Evolutionary conservation across 1,140 invertebrate species (phyloP).

Genomic region (Hylyphantes graminicola): DNA sequence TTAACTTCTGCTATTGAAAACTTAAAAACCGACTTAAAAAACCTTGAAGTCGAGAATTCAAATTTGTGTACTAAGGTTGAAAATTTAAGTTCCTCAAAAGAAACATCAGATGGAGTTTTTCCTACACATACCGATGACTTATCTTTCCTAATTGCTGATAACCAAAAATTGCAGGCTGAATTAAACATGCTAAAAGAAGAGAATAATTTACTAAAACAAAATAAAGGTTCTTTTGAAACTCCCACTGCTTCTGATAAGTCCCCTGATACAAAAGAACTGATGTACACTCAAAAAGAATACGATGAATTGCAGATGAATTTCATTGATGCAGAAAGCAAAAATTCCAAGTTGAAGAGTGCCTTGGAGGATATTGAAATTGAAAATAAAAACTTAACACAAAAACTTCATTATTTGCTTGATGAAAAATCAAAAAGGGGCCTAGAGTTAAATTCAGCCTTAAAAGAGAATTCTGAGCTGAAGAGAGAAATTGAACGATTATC

Average conservation of each 20-base stretch:
- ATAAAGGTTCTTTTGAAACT: not conserved
- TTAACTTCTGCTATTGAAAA: constrained; percentile 28
- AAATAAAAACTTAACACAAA: constrained; percentile 11
- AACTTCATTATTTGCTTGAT: not conserved
- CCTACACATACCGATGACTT: constrained; percentile 5
- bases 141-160: constrained; percentile 28
- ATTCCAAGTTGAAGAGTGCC: not conserved
- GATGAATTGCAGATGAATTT: not conserved
- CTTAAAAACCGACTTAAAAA: constrained; percentile 2
- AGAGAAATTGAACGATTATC: constrained; percentile 23
- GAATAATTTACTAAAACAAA: constrained; percentile 17
- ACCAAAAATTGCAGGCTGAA: constrained; percentile 22
- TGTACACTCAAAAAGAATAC: constrained; percentile 4
- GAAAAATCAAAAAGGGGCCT: not conserved
- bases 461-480: constrained; percentile 25
- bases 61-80: constrained; percentile 1
- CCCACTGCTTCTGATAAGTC: not conserved
- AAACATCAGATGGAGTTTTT: constrained; percentile 1
- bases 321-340: not conserved
- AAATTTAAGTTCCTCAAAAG: not conserved
- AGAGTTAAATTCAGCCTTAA: not conserved
- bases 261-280: not conserved
- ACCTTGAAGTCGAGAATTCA: not conserved
- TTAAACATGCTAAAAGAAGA: constrained; percentile 12
- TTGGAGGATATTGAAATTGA: constrained; percentile 14